These are phyloP conservation scores for Heteromormyrus szaboi DNA, from an alignment of 2,797 vertebrate species.

Conservation along the genomic window DNA sequence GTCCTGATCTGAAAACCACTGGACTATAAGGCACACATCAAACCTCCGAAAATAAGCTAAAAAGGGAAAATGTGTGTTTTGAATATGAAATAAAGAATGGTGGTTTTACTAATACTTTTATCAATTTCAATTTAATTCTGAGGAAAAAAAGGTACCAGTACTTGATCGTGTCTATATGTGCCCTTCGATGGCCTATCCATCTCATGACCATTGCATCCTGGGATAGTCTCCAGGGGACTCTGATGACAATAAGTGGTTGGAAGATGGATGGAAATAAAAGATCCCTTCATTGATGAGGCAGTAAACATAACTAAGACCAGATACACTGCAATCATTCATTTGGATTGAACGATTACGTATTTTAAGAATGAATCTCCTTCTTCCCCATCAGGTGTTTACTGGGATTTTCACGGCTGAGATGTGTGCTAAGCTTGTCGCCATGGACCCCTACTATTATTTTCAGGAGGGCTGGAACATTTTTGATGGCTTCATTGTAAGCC, in stretches of 20 bases:
- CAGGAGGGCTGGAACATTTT: slow-evolving; percentile 99
- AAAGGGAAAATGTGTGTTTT: not conserved
- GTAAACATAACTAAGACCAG: not conserved
- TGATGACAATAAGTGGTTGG: not conserved
- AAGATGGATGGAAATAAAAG: not conserved
- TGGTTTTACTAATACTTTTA: not conserved
- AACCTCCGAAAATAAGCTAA: not conserved
- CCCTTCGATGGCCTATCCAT: not conserved
- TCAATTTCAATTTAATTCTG: not conserved
- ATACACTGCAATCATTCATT: not conserved
- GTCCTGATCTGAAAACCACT: not conserved
- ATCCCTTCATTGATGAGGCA: not conserved
- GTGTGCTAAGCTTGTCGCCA: slow-evolving; percentile 94
- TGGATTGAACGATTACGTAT: not conserved
- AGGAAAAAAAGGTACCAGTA: not conserved
- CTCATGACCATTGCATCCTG: not conserved
- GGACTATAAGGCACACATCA: not conserved
- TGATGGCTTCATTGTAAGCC: slow-evolving; percentile 93
- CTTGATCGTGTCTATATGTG: not conserved
- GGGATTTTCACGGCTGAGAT: slow-evolving; percentile 98
- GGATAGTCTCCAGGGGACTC: not conserved
- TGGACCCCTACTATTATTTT: slow-evolving; percentile 99
- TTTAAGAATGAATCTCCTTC: slow-evolving; percentile 11
- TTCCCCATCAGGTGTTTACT: slow-evolving; percentile 80
- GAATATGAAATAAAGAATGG: not conserved